These are phyloP conservation scores for Rhinella marina DNA, from an alignment of 2,797 vertebrate species.

Conservation along the genomic window DNA sequence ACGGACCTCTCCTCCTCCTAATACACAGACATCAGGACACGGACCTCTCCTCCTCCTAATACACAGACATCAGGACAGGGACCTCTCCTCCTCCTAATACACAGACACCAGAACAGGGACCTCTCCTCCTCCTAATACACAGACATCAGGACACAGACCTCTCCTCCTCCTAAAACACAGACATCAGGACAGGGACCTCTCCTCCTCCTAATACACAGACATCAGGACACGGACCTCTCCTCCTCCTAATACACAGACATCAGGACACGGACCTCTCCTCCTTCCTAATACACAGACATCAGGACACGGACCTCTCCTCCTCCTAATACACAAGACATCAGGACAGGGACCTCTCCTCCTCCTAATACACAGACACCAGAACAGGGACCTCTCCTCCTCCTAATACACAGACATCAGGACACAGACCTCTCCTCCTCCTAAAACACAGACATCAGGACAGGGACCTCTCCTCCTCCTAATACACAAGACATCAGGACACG, in stretches of 20 bases:
- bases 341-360: not conserved
- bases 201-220: not conserved
- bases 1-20: not conserved
- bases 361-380: constrained; percentile 23
- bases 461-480: not conserved
- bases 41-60: not conserved
- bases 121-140: not conserved
- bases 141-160: not conserved
- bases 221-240: not conserved
- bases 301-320: constrained; percentile 12
- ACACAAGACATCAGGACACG: constrained; percentile 13
- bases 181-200: not conserved
- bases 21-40: constrained; percentile 4
- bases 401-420: constrained; percentile 26
- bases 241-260: constrained; percentile 26
- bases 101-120: not conserved
- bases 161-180: constrained; percentile 10
- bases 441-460: not conserved
- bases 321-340: constrained; percentile 22
- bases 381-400: not conserved
- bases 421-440: not conserved
- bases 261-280: not conserved
- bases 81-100: constrained; percentile 1
- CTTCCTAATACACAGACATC: not conserved
- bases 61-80: not conserved